Base-by-base conservation (phyloP, 2,888 invertebrate species). In the Pachliopta kotzebuea region DNA sequence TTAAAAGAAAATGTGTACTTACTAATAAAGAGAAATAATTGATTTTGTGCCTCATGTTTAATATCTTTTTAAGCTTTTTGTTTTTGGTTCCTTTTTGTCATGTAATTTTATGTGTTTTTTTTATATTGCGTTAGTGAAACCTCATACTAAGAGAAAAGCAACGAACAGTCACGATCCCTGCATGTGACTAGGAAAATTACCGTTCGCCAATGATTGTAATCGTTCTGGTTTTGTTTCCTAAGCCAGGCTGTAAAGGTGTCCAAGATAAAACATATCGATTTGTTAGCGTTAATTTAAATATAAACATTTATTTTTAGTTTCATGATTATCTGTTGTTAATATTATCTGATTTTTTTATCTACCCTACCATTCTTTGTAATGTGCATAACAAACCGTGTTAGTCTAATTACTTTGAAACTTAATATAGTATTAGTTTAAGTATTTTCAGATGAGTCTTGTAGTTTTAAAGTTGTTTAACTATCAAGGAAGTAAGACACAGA, bases 281-380 rank as follows among this genome's bases (percentile, higher is more conserved):
- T 29, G 18, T 31, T 52, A 31, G 45, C 24, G 26, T 23, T 31
- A 55, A 59, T 26, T 23, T 45, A 26, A 52, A 62, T 29, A 59
- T 20, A 52, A 62, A 63, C 45, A 26, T 55, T 56, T 57, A 60
- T 60, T 57, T 65, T 60, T 57, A 65, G 60, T 26, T 49, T 20
- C 21, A 7, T 0, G 26, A 50, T 59, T 31, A 59, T 52, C 52
- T 49, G 23, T 20, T 52, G 8, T 26, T 9, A n/a, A 29, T 53
- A 50, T 57, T 63, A 24, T 17, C 55, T 29, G 45, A 56, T 49
- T 14, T 7, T 42, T 60, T 60, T 53, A 42, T 60, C 45, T 45
- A 4, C 45, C 8, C 2, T 4, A n/a, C 7, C 45, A 37, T 37
- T 37, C 18, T 50, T 21, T 23, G 11, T 45, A 20, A 4, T 6